These are phyloP conservation scores for Orbicella faveolata DNA, from an alignment of 64 coral and sea anemone species.

Conservation along the genomic window DNA sequence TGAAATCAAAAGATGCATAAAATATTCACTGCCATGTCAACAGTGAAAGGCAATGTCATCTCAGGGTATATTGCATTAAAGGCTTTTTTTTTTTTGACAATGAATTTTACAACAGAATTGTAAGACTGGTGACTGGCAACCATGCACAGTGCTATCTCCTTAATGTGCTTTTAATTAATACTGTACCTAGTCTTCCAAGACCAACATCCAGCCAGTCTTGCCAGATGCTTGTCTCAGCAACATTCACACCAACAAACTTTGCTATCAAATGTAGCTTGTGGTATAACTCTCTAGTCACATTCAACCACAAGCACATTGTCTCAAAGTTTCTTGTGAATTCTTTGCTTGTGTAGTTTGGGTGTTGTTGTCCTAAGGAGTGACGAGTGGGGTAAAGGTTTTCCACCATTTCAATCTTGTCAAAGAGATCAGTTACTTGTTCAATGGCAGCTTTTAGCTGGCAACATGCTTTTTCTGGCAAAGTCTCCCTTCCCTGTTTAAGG, in stretches of 20 bases:
- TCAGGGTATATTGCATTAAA: neutral
- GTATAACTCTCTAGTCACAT: conserved; percentile 80
- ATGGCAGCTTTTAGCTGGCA: conserved; percentile 64
- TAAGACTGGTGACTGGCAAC: neutral
- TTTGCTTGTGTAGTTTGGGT: conserved; percentile 65
- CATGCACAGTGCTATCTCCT: neutral
- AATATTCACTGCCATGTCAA: no score
- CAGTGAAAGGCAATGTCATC: no score
- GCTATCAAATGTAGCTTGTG: conserved; percentile 83
- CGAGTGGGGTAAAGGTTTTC: conserved; percentile 89
- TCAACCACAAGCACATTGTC: conserved; percentile 83
- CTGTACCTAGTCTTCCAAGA: conserved; percentile 49
- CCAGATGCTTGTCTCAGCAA: conserved; percentile 38
- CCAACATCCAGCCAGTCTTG: conserved; percentile 78
- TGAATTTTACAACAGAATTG: neutral
- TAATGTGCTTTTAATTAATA: neutral
- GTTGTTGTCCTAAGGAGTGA: conserved; percentile 64
- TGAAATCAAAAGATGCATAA: no score
- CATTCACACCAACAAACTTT: conserved; percentile 78
- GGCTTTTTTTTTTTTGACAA: neutral
- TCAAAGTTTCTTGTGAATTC: conserved; percentile 82
- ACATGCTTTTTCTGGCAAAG: conserved; percentile 7
- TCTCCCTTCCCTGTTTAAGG: neutral
- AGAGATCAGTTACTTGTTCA: conserved; percentile 54
- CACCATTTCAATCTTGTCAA: conserved; percentile 70